A percentile compares a stretch with the other conserved stretches of the same genome.
These are phyloP conservation scores for Cremastinae sp. DNA, from an alignment of 2,888 invertebrate species.

Conservation along the genomic window DNA sequence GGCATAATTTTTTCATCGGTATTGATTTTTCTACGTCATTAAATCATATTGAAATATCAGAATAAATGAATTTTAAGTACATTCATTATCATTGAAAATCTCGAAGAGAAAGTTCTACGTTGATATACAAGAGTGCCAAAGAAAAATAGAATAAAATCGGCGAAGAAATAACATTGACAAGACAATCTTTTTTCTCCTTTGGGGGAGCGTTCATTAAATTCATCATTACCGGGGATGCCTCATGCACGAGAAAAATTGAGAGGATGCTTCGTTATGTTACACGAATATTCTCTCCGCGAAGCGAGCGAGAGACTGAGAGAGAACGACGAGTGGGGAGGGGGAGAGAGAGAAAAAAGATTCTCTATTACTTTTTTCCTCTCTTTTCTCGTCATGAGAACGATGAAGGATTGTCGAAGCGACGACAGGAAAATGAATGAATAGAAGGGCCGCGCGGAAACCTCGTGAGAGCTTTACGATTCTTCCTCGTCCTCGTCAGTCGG, in stretches of 20 bases:
- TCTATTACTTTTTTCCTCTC: too few species aligned
- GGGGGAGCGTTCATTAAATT: conserved; percentile 60
- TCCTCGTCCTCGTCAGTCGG: conserved; percentile 5
- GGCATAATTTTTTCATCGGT: too few species aligned
- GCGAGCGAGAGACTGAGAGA: conserved; percentile 4
- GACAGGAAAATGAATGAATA: conserved; percentile 48
- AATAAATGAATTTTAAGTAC: too few species aligned
- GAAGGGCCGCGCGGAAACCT: conserved; percentile 61
- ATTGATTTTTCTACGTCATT: too few species aligned
- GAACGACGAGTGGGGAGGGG: not conserved
- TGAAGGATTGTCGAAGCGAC: conserved; percentile 54
- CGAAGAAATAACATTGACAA: conserved; percentile 31
- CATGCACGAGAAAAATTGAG: conserved; percentile 55
- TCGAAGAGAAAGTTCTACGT: too few species aligned
- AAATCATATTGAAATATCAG: too few species aligned
- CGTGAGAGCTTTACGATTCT: conserved; percentile 64
- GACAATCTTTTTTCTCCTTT: conserved; percentile 22
- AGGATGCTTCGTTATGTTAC: conserved; percentile 50
- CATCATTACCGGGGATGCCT: conserved; percentile 57
- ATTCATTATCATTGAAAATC: too few species aligned
- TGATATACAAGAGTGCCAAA: conserved; percentile 7
- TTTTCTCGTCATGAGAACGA: conserved; percentile 5
- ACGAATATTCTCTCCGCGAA: conserved; percentile 39
- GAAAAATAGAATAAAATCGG: not conserved
- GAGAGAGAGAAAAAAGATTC: not conserved